phyloP scores from a whole-genome alignment of 1,140 invertebrate species.

The Venturia canescens region DNA sequence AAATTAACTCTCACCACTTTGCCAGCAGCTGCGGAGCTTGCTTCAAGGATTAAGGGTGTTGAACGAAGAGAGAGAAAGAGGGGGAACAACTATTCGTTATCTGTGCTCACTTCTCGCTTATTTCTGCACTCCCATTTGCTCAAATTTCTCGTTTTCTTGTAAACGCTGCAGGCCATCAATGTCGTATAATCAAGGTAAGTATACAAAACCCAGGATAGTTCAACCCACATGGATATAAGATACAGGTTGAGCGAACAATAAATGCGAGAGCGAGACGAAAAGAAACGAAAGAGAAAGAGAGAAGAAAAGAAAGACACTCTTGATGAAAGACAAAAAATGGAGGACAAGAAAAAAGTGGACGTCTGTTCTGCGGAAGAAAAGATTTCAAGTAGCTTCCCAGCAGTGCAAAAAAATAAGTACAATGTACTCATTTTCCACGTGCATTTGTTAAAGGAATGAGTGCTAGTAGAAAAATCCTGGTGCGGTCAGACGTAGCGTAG shows the following conservation, averaged over 20 bases:
- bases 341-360: neutral
- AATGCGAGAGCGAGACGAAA: neutral
- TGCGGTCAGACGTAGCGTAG: neutral
- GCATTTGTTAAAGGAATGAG: neutral
- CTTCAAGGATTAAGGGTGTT: slow-evolving; percentile 30
- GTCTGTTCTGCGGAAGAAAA: neutral
- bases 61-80: slow-evolving; percentile 13
- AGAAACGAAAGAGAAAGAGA: neutral
- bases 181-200: slow-evolving; percentile 4
- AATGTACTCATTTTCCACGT: no score
- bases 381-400: neutral
- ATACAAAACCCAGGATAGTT: neutral
- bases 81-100: slow-evolving; percentile 34
- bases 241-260: neutral
- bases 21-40: neutral
- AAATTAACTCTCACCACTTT: slow-evolving; percentile 60
- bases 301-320: neutral
- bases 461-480: neutral
- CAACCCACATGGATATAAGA: neutral
- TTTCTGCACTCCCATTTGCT: slow-evolving; percentile 1
- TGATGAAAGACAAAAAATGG: neutral
- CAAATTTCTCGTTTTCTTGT: neutral
- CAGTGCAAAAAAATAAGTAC: neutral
- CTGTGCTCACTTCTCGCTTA: slow-evolving; percentile 27
- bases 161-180: neutral